Percentiles rank a stretch among this genome's conserved stretches.
These are phyloP conservation scores for Rhyacophila evoluta DNA, from an alignment of 2,888 invertebrate genomes.

Conservation along the genomic window DNA sequence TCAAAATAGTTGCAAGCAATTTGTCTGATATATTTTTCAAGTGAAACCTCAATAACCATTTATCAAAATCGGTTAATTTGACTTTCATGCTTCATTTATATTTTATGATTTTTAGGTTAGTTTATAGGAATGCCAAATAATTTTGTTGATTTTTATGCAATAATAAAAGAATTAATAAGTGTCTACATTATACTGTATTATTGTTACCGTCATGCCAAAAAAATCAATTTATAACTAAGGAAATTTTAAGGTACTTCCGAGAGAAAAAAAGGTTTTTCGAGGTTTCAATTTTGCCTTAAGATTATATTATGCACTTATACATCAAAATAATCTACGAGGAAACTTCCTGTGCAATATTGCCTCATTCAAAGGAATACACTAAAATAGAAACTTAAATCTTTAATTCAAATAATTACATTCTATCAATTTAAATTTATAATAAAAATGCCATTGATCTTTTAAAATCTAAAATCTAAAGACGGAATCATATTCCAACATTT, in stretches of 20 bases:
- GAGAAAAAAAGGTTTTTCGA: background rate
- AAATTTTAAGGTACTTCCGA: no score
- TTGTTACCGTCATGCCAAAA: no score
- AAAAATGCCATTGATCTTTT: constrained; percentile 19
- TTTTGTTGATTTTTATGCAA: background rate
- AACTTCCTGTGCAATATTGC: constrained; percentile 52
- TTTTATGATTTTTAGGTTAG: background rate
- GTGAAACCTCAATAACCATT: background rate
- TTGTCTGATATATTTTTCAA: background rate
- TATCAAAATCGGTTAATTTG: background rate
- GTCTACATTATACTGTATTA: no score
- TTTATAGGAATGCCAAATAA: constrained; percentile 8
- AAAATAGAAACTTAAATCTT: constrained; percentile 51
- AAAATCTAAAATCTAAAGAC: background rate
- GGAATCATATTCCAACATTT: constrained; percentile 33
- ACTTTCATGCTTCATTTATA: background rate
- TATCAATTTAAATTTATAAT: background rate
- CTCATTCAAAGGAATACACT: constrained; percentile 56
- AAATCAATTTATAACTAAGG: no score
- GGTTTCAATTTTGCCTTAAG: background rate
- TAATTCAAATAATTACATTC: background rate
- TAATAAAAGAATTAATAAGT: no score
- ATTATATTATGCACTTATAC: background rate
- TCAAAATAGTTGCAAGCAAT: no score
- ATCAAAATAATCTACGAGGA: background rate